Evolutionary conservation across 2,888 invertebrate species (phyloP).

Genomic region (Clanis bilineata): DNA sequence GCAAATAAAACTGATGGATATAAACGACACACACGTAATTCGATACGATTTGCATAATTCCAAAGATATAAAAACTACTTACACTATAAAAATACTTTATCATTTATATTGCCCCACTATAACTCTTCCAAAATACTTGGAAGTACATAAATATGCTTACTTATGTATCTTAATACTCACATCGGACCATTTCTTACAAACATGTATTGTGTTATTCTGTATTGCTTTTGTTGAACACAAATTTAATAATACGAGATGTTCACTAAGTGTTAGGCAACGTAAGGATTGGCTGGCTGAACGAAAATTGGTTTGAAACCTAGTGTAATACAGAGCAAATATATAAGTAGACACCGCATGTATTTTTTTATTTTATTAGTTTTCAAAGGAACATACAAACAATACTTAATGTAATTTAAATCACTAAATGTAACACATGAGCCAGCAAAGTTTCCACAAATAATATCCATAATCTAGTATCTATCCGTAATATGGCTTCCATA

Average conservation of each 20-base stretch:
- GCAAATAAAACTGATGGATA: not conserved
- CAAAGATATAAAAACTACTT: too few relatives aligned
- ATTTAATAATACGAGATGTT: not conserved
- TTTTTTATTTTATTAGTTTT: too few relatives aligned
- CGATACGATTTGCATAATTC: too few relatives aligned
- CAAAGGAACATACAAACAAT: too few relatives aligned
- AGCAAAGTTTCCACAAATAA: too few relatives aligned
- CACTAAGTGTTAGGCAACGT: not conserved
- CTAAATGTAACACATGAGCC: too few relatives aligned
- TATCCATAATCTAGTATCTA: too few relatives aligned
- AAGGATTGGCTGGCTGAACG: not conserved
- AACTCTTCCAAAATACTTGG: not conserved
- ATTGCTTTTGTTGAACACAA: not conserved
- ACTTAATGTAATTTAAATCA: too few relatives aligned
- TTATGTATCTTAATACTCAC: not conserved
- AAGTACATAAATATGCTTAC: not conserved
- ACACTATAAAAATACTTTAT: not conserved
- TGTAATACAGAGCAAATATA: not conserved
- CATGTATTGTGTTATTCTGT: not conserved
- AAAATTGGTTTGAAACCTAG: not conserved
- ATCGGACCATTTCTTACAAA: not conserved
- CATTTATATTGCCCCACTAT: not conserved
- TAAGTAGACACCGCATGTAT: too few relatives aligned
- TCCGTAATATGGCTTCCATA: too few relatives aligned
- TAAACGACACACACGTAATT: too few relatives aligned